phyloP scores from a whole-genome alignment of 2,797 vertebrate genomes.

The Esox masquinongy region DNA sequence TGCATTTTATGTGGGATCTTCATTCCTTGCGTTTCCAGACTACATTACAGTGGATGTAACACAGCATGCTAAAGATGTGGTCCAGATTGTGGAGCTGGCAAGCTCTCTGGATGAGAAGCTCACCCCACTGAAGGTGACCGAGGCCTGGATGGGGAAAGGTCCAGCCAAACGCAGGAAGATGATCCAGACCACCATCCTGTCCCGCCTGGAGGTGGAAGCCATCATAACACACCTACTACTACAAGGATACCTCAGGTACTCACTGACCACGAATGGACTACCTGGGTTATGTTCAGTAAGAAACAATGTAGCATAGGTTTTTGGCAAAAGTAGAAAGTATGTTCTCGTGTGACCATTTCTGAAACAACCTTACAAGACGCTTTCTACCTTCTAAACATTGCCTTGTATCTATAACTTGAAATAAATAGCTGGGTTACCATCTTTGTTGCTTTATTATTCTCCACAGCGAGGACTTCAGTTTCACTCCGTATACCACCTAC shows the following conservation, averaged over 20 bases:
- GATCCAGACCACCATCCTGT: slow-evolving; percentile 74
- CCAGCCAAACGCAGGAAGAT: slow-evolving; percentile 82
- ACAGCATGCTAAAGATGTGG: slow-evolving; percentile 79
- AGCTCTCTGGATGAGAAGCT: slow-evolving; percentile 83
- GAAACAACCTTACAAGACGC: neutral
- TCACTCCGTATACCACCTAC: slow-evolving; percentile 94
- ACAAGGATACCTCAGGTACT: slow-evolving; percentile 87
- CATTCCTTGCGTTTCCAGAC: slow-evolving; percentile 58
- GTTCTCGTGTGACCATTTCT: neutral
- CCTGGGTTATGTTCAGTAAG: neutral
- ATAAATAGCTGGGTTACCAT: neutral
- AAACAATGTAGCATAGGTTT: no score
- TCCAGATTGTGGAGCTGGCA: slow-evolving; percentile 86
- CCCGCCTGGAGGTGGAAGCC: slow-evolving; percentile 82
- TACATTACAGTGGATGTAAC: slow-evolving; percentile 76
- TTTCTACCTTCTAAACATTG: no score
- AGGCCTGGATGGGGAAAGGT: slow-evolving; percentile 90
- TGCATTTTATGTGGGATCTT: neutral
- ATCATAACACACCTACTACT: slow-evolving; percentile 84
- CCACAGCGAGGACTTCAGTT: slow-evolving; percentile 92
- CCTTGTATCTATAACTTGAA: no score
- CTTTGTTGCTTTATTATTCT: slow-evolving; percentile 22
- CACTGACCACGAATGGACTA: neutral
- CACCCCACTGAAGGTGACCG: slow-evolving; percentile 91
- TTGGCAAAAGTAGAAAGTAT: no score